Evolutionary conservation across 2,888 invertebrate species (phyloP).

Genomic region (Nymphalis urticae): DNA sequence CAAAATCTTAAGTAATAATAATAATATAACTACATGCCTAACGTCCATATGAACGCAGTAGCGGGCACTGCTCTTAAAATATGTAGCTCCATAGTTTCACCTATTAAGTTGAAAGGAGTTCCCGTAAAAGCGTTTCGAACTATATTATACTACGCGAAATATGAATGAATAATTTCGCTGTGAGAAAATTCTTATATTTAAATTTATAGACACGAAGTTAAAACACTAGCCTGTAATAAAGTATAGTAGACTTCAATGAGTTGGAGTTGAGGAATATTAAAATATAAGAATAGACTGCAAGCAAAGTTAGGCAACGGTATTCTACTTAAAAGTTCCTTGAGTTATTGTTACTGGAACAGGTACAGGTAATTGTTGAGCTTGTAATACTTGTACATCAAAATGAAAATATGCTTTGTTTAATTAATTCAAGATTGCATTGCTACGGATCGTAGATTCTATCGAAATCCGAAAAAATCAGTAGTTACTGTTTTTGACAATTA

Average conservation of each 20-base stretch:
- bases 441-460: no score
- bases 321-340: constrained; percentile 39
- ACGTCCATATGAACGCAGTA: neutral
- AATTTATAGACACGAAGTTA: constrained; percentile 32
- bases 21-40: neutral
- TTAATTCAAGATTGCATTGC: no score
- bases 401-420: no score
- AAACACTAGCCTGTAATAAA: constrained; percentile 33
- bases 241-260: constrained; percentile 59
- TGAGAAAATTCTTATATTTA: constrained; percentile 25
- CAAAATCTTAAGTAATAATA: no score
- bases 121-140: constrained; percentile 5
- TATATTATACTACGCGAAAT: constrained; percentile 9
- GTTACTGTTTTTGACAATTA: no score
- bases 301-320: constrained; percentile 59
- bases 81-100: neutral
- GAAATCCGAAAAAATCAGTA: no score
- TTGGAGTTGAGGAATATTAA: constrained; percentile 68
- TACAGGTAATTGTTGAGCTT: neutral
- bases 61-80: constrained; percentile 1
- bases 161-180: constrained; percentile 17
- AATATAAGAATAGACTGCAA: constrained; percentile 64
- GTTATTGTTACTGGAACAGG: constrained; percentile 21
- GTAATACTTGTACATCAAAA: neutral
- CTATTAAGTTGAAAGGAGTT: constrained; percentile 1